These are phyloP conservation scores for Micromesistius poutassou DNA, from an alignment of 2,797 vertebrate species.

Conservation along the genomic window DNA sequence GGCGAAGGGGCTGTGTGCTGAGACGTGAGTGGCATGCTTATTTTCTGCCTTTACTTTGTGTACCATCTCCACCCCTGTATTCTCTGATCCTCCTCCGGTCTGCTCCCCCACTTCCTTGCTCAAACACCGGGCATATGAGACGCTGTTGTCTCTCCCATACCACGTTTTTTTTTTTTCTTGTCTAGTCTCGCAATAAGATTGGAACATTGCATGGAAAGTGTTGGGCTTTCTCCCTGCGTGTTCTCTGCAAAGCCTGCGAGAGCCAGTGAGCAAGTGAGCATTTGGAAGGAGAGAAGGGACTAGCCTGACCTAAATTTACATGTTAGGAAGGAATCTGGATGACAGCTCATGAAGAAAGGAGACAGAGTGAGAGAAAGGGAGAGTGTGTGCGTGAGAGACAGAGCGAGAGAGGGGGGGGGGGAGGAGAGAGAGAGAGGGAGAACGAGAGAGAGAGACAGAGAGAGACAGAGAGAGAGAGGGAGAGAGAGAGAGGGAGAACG, in stretches of 20 bases:
- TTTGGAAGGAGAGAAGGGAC: conserved; percentile 62
- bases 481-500: conserved; percentile 2
- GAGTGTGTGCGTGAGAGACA: neutral
- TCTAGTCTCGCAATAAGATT: neutral
- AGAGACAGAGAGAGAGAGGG: conserved; percentile 16
- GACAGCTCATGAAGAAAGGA: conserved; percentile 69
- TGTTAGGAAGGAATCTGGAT: conserved; percentile 75
- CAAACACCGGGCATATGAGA: conserved; percentile 29
- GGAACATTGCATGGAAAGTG: neutral
- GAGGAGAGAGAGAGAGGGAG: neutral
- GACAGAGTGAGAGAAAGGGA: conserved; percentile 6
- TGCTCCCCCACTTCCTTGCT: neutral
- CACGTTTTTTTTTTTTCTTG: conserved; percentile 19
- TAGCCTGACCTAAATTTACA: conserved; percentile 81
- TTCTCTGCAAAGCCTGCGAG: conserved; percentile 12
- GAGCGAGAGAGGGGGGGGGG: neutral
- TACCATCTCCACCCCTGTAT: conserved; percentile 36
- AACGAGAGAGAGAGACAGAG: neutral
- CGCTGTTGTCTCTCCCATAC: conserved; percentile 48
- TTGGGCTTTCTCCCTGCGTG: neutral
- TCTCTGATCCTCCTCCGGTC: conserved; percentile 25
- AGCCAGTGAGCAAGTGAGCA: conserved; percentile 46
- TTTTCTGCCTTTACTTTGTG: conserved; percentile 39
- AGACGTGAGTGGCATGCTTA: conserved; percentile 67
- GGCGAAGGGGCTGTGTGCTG: conserved; percentile 48